Evolutionary conservation across 2,113 vertebrate genomes (phyloP).

Genomic region (Pangasianodon hypophthalmus): DNA sequence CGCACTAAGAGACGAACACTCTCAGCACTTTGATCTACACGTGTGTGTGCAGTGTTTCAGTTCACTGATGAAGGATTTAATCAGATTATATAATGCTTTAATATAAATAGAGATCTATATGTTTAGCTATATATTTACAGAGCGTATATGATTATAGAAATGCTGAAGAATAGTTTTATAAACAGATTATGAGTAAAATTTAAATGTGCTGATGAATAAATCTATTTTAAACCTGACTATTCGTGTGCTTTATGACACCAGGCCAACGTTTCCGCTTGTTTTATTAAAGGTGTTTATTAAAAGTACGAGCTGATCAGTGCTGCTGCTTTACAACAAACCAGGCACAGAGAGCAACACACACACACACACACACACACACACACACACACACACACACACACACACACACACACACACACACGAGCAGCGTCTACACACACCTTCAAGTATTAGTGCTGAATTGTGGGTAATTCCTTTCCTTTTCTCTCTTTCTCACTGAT

Average conservation of each 20-base stretch:
- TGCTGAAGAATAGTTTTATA: constrained; percentile 15
- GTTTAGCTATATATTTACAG: constrained; percentile 30
- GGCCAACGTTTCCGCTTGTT: neutral
- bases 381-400: neutral
- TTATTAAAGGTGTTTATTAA: constrained; percentile 39
- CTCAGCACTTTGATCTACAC: constrained; percentile 40
- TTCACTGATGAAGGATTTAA: constrained; percentile 5
- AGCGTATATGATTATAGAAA: constrained; percentile 19
- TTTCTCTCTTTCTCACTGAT: constrained; percentile 20
- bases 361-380: neutral
- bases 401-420: constrained; percentile 31
- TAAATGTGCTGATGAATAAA: constrained; percentile 24
- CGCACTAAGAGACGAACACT: constrained; percentile 33
- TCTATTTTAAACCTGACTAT: neutral
- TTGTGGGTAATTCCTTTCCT: constrained; percentile 17
- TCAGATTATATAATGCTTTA: neutral
- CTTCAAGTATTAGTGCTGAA: constrained; percentile 67
- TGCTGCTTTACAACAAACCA: constrained; percentile 52
- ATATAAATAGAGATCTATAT: constrained; percentile 20
- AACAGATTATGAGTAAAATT: neutral
- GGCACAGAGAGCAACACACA: constrained; percentile 45
- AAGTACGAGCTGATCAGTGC: constrained; percentile 28
- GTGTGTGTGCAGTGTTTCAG: constrained; percentile 44
- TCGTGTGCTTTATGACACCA: neutral
- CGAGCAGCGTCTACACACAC: constrained; percentile 62